phyloP scores from a whole-genome alignment of 2,888 invertebrate genomes.

The Coecobrya sp. region DNA sequence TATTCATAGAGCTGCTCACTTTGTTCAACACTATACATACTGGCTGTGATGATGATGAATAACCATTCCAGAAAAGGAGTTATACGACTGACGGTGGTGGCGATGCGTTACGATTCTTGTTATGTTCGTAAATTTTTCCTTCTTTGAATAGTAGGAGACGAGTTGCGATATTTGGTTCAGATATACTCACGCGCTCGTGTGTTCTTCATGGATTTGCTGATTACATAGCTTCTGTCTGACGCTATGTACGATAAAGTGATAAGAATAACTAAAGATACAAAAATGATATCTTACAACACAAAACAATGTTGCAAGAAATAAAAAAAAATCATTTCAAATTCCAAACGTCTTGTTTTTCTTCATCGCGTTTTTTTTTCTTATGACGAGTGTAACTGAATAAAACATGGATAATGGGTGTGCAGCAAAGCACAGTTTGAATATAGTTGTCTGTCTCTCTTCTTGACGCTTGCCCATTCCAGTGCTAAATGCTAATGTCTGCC shows the following conservation, averaged over 20 bases:
- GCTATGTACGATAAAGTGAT: constrained; percentile 9
- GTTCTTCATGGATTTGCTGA: not conserved
- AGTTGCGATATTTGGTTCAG: not conserved
- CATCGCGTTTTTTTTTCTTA: not conserved
- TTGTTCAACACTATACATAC: constrained; percentile 21
- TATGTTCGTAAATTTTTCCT: constrained; percentile 12
- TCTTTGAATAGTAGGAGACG: not conserved
- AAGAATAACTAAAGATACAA: not conserved
- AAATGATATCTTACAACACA: not conserved
- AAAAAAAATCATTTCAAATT: constrained; percentile 2
- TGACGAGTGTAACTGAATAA: not conserved
- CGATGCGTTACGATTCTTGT: constrained; percentile 55
- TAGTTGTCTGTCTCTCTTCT: too few species aligned
- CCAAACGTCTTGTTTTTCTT: not conserved
- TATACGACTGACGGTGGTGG: not conserved
- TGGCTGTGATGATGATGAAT: constrained; percentile 62
- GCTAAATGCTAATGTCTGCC: too few species aligned
- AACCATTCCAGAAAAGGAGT: constrained; percentile 69
- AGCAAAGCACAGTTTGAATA: not conserved
- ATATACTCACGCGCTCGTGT: not conserved
- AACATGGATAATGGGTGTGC: constrained; percentile 4
- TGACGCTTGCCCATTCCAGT: too few species aligned
- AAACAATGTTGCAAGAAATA: constrained; percentile 15
- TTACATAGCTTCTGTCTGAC: not conserved
- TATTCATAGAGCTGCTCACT: not conserved